Percentiles rank a stretch among this genome's conserved stretches.
phyloP scores from a whole-genome alignment of 2,888 invertebrate genomes.

The Cyaniris semiargus region DNA sequence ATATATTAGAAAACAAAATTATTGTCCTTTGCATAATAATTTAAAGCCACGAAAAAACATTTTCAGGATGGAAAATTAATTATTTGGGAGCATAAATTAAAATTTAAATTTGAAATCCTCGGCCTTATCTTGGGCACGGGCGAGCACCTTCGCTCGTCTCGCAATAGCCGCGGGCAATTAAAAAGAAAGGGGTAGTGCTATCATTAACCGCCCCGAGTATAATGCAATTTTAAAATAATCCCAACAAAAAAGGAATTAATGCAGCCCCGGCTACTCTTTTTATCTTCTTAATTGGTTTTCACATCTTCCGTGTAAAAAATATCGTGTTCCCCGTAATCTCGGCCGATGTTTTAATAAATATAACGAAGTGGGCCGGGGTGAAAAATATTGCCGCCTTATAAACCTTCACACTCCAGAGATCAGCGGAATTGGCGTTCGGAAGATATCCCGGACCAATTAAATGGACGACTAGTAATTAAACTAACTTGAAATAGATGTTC shows the following conservation, averaged over 20 bases:
- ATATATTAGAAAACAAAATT: neutral
- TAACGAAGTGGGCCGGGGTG: slow-evolving; percentile 76
- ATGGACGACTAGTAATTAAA: slow-evolving; percentile 65
- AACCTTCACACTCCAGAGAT: slow-evolving; percentile 79
- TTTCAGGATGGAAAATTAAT: slow-evolving; percentile 27
- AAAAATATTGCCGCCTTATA: slow-evolving; percentile 77
- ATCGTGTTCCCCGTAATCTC: slow-evolving; percentile 81
- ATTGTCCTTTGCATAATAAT: neutral
- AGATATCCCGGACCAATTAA: slow-evolving; percentile 79
- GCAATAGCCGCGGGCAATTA: slow-evolving; percentile 79
- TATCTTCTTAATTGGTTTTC: slow-evolving; percentile 82
- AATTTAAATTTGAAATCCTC: slow-evolving; percentile 19
- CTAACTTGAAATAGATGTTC: slow-evolving; percentile 40
- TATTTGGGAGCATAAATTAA: slow-evolving; percentile 21
- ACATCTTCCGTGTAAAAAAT: slow-evolving; percentile 80
- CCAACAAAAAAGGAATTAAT: slow-evolving; percentile 80
- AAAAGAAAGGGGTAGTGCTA: slow-evolving; percentile 79
- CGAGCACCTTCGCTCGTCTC: slow-evolving; percentile 76
- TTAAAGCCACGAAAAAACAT: slow-evolving; percentile 9
- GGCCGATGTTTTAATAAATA: slow-evolving; percentile 81
- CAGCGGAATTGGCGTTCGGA: slow-evolving; percentile 68
- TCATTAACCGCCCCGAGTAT: slow-evolving; percentile 80
- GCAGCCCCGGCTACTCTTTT: slow-evolving; percentile 80
- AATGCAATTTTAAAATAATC: slow-evolving; percentile 82
- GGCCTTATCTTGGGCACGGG: slow-evolving; percentile 66